Conservation (phyloP, 2,113 vertebrate species). For the Siphamia tubifer region DNA sequence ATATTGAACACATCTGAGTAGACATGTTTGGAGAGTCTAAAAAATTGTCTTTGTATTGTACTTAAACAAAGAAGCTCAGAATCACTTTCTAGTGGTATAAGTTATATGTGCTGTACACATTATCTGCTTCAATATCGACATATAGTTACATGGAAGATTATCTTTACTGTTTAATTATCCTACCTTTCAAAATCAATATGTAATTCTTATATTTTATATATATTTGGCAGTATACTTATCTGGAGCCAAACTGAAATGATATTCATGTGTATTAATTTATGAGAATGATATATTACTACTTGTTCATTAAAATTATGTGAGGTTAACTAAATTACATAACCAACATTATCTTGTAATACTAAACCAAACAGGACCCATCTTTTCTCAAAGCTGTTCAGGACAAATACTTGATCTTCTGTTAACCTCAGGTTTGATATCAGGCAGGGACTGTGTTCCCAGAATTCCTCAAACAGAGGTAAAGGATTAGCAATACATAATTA, state of each 20-base stretch:
- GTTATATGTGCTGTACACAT: conserved; percentile 14
- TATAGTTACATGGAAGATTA: background rate
- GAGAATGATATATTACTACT: conserved; percentile 29
- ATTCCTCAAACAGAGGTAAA: background rate
- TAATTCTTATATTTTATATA: conserved; percentile 12
- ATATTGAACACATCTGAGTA: background rate
- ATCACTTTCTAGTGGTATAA: too few species aligned
- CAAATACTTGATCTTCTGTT: conserved; percentile 12
- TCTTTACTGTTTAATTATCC: conserved; percentile 1
- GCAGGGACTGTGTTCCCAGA: background rate
- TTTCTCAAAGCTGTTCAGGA: conserved; percentile 1
- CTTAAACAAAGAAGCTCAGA: too few species aligned
- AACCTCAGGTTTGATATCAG: background rate
- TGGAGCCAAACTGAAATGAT: conserved; percentile 3
- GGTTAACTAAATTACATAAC: conserved; percentile 40
- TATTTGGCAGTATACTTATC: conserved; percentile 10
- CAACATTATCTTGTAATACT: conserved; percentile 21
- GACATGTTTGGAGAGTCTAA: background rate
- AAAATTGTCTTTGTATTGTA: background rate
- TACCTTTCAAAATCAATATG: conserved; percentile 14
- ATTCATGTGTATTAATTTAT: conserved; percentile 31
- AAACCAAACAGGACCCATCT: conserved; percentile 12
- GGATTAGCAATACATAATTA: too few species aligned
- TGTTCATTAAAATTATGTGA: conserved; percentile 45
- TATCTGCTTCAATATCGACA: background rate